phyloP scores from a whole-genome alignment of 2,888 invertebrate species.

The Julus scandinavius region DNA sequence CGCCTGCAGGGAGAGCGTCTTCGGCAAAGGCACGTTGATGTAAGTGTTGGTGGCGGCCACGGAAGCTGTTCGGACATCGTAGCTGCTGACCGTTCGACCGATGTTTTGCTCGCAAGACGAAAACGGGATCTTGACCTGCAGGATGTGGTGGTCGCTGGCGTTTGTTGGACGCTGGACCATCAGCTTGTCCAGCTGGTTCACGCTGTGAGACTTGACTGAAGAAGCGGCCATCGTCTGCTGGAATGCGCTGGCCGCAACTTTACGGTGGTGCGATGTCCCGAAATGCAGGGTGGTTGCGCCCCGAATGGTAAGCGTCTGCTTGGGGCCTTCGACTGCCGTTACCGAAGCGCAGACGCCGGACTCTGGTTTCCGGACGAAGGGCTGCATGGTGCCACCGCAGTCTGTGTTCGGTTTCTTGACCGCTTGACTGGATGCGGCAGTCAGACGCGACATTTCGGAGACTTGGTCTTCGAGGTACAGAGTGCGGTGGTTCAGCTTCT shows the following conservation, averaged over 20 bases:
- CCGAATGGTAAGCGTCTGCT: not conserved
- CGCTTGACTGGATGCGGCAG: not conserved
- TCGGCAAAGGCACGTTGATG: slow-evolving; percentile 41
- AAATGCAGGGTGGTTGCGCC: not conserved
- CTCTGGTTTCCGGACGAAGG: not conserved
- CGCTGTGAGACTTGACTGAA: slow-evolving; percentile 54
- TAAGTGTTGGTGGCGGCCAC: slow-evolving; percentile 23
- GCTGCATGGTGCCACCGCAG: not conserved
- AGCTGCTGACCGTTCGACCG: slow-evolving; percentile 11
- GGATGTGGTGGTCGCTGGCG: slow-evolving; percentile 52
- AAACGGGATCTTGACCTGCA: slow-evolving; percentile 57
- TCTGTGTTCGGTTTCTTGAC: not conserved
- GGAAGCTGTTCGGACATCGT: not conserved
- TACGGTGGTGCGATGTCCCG: not conserved
- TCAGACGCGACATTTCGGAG: slow-evolving; percentile 56
- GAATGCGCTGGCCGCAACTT: not conserved
- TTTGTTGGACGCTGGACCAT: not conserved
- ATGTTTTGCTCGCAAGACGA: not conserved
- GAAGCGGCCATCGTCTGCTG: slow-evolving; percentile 37
- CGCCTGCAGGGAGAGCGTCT: not conserved
- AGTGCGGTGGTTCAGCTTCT: slow-evolving; percentile 85
- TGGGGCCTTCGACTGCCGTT: not conserved
- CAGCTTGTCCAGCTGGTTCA: slow-evolving; percentile 54
- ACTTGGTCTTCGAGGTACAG: slow-evolving; percentile 87
- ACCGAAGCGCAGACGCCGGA: not conserved